Percentiles rank a stretch among this genome's conserved stretches.
Conservation (phyloP, 2,888 invertebrate species). For the Pandemis heparana region DNA sequence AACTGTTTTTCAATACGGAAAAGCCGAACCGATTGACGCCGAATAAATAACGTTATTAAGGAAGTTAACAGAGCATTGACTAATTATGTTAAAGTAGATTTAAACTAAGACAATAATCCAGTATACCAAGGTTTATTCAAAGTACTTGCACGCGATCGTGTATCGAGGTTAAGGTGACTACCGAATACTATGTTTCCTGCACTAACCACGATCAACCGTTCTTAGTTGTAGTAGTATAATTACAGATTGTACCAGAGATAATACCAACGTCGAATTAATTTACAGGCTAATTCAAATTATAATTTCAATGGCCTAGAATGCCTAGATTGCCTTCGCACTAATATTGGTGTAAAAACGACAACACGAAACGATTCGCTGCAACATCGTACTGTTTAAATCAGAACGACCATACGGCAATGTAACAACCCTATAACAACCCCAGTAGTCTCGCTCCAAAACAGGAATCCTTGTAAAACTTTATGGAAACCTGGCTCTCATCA, state of each 20-base stretch:
- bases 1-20: conserved; percentile 3
- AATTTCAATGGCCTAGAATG: conserved; percentile 8
- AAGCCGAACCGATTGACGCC: background rate
- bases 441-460: too few relatives aligned
- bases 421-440: too few relatives aligned
- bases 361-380: background rate
- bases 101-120: conserved; percentile 45
- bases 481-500: too few relatives aligned
- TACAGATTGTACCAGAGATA: conserved; percentile 41
- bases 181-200: conserved; percentile 62
- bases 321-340: conserved; percentile 14
- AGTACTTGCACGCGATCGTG: conserved; percentile 64
- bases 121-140: conserved; percentile 58
- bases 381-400: background rate
- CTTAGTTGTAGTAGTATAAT: conserved; percentile 40
- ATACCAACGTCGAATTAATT: conserved; percentile 17
- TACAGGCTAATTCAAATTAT: conserved; percentile 7
- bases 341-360: conserved; percentile 6
- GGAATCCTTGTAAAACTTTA: too few relatives aligned
- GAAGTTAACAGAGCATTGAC: conserved; percentile 21
- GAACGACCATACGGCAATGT: background rate
- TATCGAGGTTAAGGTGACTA: conserved; percentile 75
- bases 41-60: conserved; percentile 10
- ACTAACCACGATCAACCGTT: conserved; percentile 45
- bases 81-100: conserved; percentile 39